Conservation (phyloP, 2,113 vertebrate species). For the Crotalus horridus region DNA sequence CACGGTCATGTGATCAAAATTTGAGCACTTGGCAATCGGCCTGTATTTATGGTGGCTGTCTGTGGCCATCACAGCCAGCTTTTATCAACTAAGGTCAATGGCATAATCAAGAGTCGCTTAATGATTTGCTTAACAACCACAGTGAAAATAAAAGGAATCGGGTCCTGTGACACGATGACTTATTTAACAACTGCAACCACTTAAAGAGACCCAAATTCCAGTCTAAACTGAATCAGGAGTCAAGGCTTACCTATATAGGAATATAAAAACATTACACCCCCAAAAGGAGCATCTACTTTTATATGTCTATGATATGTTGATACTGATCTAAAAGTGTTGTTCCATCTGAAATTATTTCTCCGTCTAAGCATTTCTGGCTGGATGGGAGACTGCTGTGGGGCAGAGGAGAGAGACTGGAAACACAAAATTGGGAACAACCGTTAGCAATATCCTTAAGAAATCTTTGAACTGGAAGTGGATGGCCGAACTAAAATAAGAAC, state of each 20-base stretch:
- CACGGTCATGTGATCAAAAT: neutral
- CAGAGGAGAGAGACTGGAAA: neutral
- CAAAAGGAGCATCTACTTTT: neutral
- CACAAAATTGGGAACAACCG: neutral
- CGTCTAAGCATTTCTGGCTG: neutral
- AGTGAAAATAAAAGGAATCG: too few relatives aligned
- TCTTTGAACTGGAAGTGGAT: neutral
- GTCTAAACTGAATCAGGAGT: neutral
- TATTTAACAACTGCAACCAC: neutral
- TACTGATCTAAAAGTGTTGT: too few relatives aligned
- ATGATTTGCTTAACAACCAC: too few relatives aligned
- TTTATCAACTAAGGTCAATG: neutral
- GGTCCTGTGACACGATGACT: neutral
- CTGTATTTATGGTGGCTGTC: neutral
- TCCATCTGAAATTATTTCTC: neutral
- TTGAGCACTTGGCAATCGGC: neutral
- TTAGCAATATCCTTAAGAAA: neutral
- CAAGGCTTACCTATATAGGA: neutral
- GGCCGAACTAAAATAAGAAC: neutral
- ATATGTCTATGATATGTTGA: neutral
- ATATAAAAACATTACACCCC: neutral
- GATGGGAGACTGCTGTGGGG: neutral
- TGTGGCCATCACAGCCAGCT: neutral
- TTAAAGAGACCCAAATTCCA: neutral
- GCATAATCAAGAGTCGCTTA: neutral